Evolutionary conservation across 2,888 invertebrate species (phyloP).

Genomic region (Mellilla xanthometata): DNA sequence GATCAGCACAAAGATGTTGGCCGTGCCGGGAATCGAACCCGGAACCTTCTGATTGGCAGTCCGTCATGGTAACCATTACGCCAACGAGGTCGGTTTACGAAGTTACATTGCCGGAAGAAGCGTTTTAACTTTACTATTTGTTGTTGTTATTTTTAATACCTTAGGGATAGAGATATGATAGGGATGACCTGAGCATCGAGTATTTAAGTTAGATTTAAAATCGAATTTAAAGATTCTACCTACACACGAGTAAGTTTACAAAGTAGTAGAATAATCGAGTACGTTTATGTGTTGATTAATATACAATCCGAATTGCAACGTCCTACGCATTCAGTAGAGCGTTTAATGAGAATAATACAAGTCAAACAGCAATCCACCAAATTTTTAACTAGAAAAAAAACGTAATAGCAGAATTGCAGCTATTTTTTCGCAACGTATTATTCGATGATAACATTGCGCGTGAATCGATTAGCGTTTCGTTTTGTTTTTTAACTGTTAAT

Average conservation of each 20-base stretch:
- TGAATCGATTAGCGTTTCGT: constrained; percentile 3
- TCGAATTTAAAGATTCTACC: no score
- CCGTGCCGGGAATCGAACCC: no score
- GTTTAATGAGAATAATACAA: constrained; percentile 1
- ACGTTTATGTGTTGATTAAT: background rate
- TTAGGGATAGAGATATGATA: no score
- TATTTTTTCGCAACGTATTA: constrained; percentile 8
- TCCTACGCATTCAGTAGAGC: constrained; percentile 5
- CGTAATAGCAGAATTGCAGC: constrained; percentile 1
- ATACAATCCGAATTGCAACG: constrained; percentile 3
- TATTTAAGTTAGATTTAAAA: no score
- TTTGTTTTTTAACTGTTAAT: constrained; percentile 1
- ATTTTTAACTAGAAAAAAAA: constrained; percentile 1
- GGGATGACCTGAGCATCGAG: no score
- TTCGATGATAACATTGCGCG: constrained; percentile 13
- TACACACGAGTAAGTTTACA: background rate
- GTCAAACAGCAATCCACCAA: constrained; percentile 5
- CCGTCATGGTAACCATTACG: no score
- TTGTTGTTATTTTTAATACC: no score
- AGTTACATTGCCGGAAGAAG: no score
- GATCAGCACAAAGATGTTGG: no score
- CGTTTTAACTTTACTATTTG: no score
- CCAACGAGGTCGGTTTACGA: no score
- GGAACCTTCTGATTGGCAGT: no score
- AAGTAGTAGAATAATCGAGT: background rate